phyloP scores from a whole-genome alignment of 2,888 invertebrate species.

The Leptura quadrifasciata region DNA sequence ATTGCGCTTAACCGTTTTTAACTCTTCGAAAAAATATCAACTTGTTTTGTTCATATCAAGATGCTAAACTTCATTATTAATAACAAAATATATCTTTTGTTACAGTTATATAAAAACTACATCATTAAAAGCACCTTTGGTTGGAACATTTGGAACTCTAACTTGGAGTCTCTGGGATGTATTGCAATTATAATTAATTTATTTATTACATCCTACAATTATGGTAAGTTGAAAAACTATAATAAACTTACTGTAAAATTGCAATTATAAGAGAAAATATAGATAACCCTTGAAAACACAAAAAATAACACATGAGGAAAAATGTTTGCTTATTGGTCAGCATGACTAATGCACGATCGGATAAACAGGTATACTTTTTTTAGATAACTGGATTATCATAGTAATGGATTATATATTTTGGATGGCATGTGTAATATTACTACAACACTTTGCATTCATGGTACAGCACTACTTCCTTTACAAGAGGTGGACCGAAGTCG shows the following conservation, averaged over 20 bases:
- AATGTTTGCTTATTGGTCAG: too few species aligned
- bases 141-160: constrained; percentile 97
- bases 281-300: too few species aligned
- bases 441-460: constrained; percentile 27
- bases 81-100: neutral
- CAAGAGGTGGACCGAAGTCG: constrained; percentile 23
- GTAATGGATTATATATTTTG: constrained; percentile 18
- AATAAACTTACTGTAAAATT: too few species aligned
- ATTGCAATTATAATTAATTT: constrained; percentile 93
- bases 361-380: neutral
- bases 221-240: constrained; percentile 76
- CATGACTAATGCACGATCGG: too few species aligned
- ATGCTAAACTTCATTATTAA: too few species aligned
- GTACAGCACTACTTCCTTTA: constrained; percentile 34
- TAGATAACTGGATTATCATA: constrained; percentile 20
- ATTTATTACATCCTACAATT: constrained; percentile 92
- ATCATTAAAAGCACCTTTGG: constrained; percentile 93
- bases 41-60: too few species aligned
- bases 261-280: too few species aligned
- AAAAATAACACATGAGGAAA: too few species aligned
- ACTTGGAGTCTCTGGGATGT: constrained; percentile 95
- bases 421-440: constrained; percentile 15
- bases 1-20: too few species aligned
- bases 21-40: too few species aligned
- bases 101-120: constrained; percentile 92